Evolutionary conservation across 2,113 vertebrate species (phyloP).

Genomic region (Thermophis baileyi): DNA sequence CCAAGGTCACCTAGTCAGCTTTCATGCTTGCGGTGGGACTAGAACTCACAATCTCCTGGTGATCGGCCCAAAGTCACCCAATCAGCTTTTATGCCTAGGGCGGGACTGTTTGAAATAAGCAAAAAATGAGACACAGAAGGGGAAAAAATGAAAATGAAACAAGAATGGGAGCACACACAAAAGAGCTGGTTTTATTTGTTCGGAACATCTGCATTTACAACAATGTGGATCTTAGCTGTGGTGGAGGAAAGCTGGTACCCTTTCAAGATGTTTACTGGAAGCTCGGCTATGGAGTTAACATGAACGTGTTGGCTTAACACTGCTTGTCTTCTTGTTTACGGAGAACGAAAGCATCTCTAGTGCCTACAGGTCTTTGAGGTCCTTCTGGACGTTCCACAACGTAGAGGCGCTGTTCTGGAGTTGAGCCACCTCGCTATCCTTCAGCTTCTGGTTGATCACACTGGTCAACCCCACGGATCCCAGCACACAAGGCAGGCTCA

Average conservation of each 20-base stretch:
- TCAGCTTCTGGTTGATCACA: constrained; percentile 93
- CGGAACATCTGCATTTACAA: constrained; percentile 52
- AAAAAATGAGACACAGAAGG: not conserved
- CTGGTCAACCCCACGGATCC: constrained; percentile 79
- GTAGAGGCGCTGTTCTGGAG: constrained; percentile 89
- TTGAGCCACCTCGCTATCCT: constrained; percentile 81
- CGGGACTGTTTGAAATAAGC: not conserved
- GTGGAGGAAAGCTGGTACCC: constrained; percentile 40
- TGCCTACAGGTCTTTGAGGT: constrained; percentile 86
- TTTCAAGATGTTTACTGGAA: constrained; percentile 42
- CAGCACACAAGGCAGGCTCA: constrained; percentile 90
- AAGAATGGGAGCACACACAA: constrained; percentile 28
- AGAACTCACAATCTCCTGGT: not conserved
- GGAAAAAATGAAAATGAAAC: not conserved
- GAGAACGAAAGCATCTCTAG: constrained; percentile 10
- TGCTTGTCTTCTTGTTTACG: not conserved
- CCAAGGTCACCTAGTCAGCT: too few species aligned
- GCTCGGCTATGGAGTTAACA: not conserved
- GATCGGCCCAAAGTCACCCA: not conserved
- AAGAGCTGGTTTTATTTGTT: constrained; percentile 69
- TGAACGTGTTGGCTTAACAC: not conserved
- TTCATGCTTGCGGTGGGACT: too few species aligned
- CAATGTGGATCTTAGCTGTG: constrained; percentile 42
- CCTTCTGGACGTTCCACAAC: constrained; percentile 92
- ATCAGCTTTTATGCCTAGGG: not conserved